A percentile compares a stretch with the other conserved stretches of the same genome.
These are phyloP conservation scores for Macaca fascicularis DNA, from an alignment of 2,113 vertebrate genomes.

Conservation along the genomic window DNA sequence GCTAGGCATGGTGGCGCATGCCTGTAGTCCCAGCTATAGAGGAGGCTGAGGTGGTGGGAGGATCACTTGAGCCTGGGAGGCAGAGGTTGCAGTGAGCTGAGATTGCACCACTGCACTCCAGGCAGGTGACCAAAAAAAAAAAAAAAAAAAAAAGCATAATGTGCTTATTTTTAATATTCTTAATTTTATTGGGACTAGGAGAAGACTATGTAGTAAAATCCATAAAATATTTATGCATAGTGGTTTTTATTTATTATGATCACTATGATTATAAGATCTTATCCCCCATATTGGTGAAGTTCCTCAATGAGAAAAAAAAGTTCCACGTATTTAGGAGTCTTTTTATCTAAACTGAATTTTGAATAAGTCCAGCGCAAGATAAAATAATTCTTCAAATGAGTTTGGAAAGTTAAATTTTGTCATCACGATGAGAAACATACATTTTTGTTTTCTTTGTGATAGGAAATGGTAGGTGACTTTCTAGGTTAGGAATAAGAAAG, in stretches of 20 bases:
- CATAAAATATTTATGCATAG: background rate
- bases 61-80: no score
- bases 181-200: background rate
- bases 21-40: no score
- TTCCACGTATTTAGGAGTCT: background rate
- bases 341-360: slow-evolving; percentile 9
- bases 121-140: no score
- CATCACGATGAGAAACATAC: background rate
- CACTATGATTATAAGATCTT: background rate
- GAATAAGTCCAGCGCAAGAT: background rate
- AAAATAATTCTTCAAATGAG: background rate
- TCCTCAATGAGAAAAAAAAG: background rate
- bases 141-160: no score
- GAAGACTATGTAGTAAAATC: background rate
- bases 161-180: no score
- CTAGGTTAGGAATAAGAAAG: background rate
- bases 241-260: background rate
- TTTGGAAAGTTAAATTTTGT: background rate
- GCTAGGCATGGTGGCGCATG: no score
- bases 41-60: no score
- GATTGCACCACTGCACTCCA: no score
- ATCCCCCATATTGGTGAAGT: background rate
- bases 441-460: background rate
- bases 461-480: background rate
- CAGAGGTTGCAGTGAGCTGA: no score